These are phyloP conservation scores for Parasteatoda tepidariorum DNA, from an alignment of 1,140 invertebrate genomes.

Conservation along the genomic window DNA sequence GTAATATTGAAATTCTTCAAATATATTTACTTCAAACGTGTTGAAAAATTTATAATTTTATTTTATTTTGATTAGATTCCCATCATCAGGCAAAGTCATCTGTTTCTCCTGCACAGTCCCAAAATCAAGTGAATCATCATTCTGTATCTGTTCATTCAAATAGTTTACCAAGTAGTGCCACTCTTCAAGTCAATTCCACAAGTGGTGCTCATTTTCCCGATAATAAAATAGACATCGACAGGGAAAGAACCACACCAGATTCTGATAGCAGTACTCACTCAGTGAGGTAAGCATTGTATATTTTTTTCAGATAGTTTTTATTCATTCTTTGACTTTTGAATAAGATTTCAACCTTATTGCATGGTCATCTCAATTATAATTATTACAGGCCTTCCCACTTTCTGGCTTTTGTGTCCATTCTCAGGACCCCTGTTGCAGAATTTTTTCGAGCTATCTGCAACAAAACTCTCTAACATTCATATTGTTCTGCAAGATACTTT, in stretches of 20 bases:
- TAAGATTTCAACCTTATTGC: no score
- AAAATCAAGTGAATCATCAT: slow-evolving; percentile 55
- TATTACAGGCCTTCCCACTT: no score
- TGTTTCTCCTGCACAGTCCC: slow-evolving; percentile 41
- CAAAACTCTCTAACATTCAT: no score
- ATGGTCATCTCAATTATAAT: no score
- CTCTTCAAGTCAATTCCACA: slow-evolving; percentile 44
- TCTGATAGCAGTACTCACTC: slow-evolving; percentile 59
- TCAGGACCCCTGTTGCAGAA: no score
- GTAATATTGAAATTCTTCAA: background rate
- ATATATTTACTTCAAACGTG: background rate
- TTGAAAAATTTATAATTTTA: background rate
- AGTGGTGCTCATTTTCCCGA: slow-evolving; percentile 29
- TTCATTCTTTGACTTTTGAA: background rate
- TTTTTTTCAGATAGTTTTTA: background rate
- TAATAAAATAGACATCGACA: slow-evolving; percentile 31
- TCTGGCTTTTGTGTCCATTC: no score
- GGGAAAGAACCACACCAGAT: slow-evolving; percentile 36
- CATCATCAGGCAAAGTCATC: slow-evolving; percentile 36
- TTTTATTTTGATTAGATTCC: slow-evolving; percentile 1
- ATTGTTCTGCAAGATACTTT: no score
- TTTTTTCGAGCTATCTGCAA: no score
- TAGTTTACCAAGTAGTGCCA: slow-evolving; percentile 5
- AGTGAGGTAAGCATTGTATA: slow-evolving; percentile 17
- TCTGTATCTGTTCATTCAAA: slow-evolving; percentile 4